A percentile compares a stretch with the other conserved stretches of the same genome.
Conservation (phyloP, 2,888 invertebrate species). For the Biston stratarius region DNA sequence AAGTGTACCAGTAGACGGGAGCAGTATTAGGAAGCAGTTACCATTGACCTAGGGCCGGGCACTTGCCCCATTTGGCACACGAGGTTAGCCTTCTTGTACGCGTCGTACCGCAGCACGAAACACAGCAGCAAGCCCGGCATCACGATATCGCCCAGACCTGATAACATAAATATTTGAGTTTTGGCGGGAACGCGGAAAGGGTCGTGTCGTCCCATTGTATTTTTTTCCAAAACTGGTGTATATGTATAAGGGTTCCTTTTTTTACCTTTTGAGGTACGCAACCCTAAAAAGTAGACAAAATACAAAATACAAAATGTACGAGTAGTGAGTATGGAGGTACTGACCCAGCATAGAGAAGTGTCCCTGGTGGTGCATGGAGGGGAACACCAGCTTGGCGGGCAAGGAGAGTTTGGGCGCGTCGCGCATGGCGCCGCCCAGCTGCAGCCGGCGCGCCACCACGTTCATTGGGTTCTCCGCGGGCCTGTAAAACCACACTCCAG, state of each 20-base stretch:
- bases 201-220: too few relatives aligned
- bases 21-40: slow-evolving; percentile 43
- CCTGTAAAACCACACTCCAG: slow-evolving; percentile 62
- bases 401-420: slow-evolving; percentile 98
- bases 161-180: slow-evolving; percentile 17
- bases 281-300: too few relatives aligned
- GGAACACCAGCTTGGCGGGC: slow-evolving; percentile 98
- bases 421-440: slow-evolving; percentile 95
- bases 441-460: slow-evolving; percentile 96
- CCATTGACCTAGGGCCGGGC: slow-evolving; percentile 85
- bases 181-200: too few relatives aligned
- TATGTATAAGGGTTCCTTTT: too few relatives aligned
- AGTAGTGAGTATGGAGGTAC: slow-evolving; percentile 8
- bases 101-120: slow-evolving; percentile 98
- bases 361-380: slow-evolving; percentile 97
- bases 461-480: slow-evolving; percentile 97
- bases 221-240: too few relatives aligned
- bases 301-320: not conserved
- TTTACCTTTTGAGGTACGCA: too few relatives aligned
- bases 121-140: slow-evolving; percentile 98
- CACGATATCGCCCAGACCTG: slow-evolving; percentile 93
- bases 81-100: slow-evolving; percentile 96
- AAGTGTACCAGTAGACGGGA: too few relatives aligned
- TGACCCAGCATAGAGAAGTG: slow-evolving; percentile 98
- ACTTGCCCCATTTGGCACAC: slow-evolving; percentile 88